These are phyloP conservation scores for Chrysochloris asiatica DNA, from an alignment of 2,113 vertebrate species.

Conservation along the genomic window DNA sequence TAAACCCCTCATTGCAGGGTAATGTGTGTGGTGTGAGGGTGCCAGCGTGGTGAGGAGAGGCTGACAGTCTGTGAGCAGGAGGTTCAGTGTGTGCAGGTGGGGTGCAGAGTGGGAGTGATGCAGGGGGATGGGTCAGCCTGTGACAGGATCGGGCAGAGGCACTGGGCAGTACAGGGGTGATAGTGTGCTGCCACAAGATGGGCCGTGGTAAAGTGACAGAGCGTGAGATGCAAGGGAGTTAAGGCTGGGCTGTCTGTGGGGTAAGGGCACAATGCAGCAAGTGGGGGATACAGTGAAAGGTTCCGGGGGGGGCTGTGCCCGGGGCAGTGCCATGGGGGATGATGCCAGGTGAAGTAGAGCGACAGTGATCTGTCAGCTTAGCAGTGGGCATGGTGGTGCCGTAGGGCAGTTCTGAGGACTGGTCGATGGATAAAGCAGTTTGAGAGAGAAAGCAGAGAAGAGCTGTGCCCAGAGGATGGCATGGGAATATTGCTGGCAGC, in stretches of 20 bases:
- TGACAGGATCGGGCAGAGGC: neutral
- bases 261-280: neutral
- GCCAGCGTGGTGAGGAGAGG: neutral
- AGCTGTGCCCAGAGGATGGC: neutral
- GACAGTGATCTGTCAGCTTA: neutral
- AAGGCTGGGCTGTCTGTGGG: neutral
- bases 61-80: neutral
- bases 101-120: neutral
- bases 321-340: rapidly evolving
- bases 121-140: neutral
- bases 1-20: too few relatives aligned
- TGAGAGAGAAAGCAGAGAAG: neutral
- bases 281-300: neutral
- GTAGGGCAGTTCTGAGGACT: neutral
- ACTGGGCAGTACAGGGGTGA: neutral
- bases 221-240: neutral
- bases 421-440: rapidly evolving
- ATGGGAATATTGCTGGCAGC: neutral
- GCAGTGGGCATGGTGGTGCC: neutral
- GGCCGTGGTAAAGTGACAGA: neutral
- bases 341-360: neutral
- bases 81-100: too few relatives aligned
- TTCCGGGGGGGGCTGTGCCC: neutral
- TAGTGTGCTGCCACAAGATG: neutral
- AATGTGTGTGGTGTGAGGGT: too few relatives aligned